phyloP scores from a whole-genome alignment of 2,888 invertebrate species.

The Pollenia angustigena region DNA sequence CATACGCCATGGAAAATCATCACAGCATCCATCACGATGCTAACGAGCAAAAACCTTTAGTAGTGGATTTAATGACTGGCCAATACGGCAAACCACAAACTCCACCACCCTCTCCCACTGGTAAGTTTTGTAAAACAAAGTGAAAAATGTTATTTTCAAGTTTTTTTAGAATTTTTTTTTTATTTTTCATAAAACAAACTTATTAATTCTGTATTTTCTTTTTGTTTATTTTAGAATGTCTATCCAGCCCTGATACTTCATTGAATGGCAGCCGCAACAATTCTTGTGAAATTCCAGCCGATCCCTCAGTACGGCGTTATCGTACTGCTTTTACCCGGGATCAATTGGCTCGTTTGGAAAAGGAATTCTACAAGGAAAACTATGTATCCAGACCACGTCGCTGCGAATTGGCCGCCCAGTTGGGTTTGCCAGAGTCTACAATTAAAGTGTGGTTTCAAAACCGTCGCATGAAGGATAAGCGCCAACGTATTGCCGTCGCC shows the following conservation, averaged over 20 bases:
- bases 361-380: slow-evolving; percentile 98
- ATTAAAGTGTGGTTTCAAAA: slow-evolving; percentile 98
- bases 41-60: slow-evolving; percentile 85
- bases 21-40: slow-evolving; percentile 75
- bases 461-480: slow-evolving; percentile 91
- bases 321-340: slow-evolving; percentile 98
- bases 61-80: slow-evolving; percentile 87
- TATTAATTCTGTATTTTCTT: slow-evolving; percentile 33
- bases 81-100: slow-evolving; percentile 85
- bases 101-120: slow-evolving; percentile 86
- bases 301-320: slow-evolving; percentile 93
- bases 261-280: slow-evolving; percentile 80
- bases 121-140: slow-evolving; percentile 78
- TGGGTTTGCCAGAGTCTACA: slow-evolving; percentile 97
- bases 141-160: neutral
- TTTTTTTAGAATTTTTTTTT: neutral
- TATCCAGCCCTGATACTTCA: slow-evolving; percentile 84
- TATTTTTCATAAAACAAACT: slow-evolving; percentile 4
- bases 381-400: slow-evolving; percentile 98
- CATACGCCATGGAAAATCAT: slow-evolving; percentile 83
- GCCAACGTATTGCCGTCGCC: slow-evolving; percentile 96
- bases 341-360: slow-evolving; percentile 95
- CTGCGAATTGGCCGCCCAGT: slow-evolving; percentile 96
- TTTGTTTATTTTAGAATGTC: slow-evolving; percentile 83
- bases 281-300: slow-evolving; percentile 84